A percentile compares a stretch with the other conserved stretches of the same genome.
Conservation (phyloP, 2,888 invertebrate genomes). For the Pyrochroa serraticornis region DNA sequence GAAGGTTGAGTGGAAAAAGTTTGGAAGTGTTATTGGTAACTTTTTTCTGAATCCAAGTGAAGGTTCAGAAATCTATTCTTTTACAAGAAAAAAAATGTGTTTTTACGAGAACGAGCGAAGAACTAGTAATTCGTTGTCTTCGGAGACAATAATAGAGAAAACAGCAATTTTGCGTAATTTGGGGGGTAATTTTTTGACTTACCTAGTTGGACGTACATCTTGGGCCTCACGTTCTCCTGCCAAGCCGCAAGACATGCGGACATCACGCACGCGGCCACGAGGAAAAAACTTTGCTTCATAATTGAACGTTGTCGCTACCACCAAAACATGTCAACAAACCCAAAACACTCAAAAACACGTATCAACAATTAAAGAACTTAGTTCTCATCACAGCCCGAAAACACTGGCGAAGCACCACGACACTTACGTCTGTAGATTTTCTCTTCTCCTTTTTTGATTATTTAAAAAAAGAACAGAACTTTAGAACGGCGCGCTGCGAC, state of each 20-base stretch:
- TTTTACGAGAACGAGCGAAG: too few species aligned
- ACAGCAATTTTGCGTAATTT: too few species aligned
- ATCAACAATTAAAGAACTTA: slow-evolving; percentile 22
- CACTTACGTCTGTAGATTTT: slow-evolving; percentile 21
- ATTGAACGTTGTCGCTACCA: slow-evolving; percentile 35
- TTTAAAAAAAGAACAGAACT: slow-evolving; percentile 11
- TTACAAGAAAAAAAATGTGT: too few species aligned
- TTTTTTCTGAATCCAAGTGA: too few species aligned
- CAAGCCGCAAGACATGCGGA: slow-evolving; percentile 69
- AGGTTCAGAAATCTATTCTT: too few species aligned
- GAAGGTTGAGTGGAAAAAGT: too few species aligned
- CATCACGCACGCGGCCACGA: slow-evolving; percentile 63
- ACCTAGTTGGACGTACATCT: slow-evolving; percentile 93
- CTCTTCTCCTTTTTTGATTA: background rate
- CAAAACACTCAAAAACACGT: slow-evolving; percentile 28
- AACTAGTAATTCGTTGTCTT: too few species aligned
- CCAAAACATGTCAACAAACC: slow-evolving; percentile 42
- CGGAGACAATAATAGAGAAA: too few species aligned
- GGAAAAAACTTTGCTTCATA: slow-evolving; percentile 47
- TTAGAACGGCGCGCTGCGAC: slow-evolving; percentile 23
- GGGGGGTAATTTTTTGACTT: too few species aligned
- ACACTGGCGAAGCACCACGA: slow-evolving; percentile 35
- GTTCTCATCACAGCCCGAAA: slow-evolving; percentile 45
- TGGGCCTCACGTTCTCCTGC: slow-evolving; percentile 92
- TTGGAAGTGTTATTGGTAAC: too few species aligned